Evolutionary conservation across 2,113 vertebrate species (phyloP).

Genomic region (Smithornis capensis): DNA sequence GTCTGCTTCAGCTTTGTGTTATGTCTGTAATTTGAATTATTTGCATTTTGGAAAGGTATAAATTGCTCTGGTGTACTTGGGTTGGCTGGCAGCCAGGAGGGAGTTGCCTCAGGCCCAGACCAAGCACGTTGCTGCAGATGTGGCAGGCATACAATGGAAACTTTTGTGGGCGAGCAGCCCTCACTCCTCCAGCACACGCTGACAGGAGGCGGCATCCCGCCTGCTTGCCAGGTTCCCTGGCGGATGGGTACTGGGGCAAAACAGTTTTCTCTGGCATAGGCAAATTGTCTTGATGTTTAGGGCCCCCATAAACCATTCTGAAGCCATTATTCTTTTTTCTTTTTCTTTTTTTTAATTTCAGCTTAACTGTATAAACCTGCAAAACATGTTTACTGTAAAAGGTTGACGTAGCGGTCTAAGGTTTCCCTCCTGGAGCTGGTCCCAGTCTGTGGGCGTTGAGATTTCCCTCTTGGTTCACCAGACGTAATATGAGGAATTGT

Average conservation of each 20-base stretch:
- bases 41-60: conserved; percentile 77
- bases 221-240: conserved; percentile 52
- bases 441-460: conserved; percentile 82
- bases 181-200: conserved; percentile 67
- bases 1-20: conserved; percentile 74
- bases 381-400: conserved; percentile 91
- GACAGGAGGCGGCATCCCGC: conserved; percentile 70
- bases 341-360: not conserved
- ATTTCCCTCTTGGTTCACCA: conserved; percentile 87
- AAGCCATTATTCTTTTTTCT: not conserved
- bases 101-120: conserved; percentile 76
- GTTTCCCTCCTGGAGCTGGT: conserved; percentile 88
- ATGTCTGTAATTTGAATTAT: conserved; percentile 77
- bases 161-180: conserved; percentile 80
- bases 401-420: conserved; percentile 86
- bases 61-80: conserved; percentile 71
- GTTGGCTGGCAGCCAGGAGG: conserved; percentile 54
- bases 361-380: conserved; percentile 72
- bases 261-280: not conserved
- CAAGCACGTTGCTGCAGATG: conserved; percentile 86
- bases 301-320: conserved; percentile 49
- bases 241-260: conserved; percentile 26
- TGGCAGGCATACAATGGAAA: conserved; percentile 84
- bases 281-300: conserved; percentile 41
- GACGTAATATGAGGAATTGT: conserved; percentile 86